phyloP scores from a whole-genome alignment of 2,888 invertebrate species.

The Lepas anatifera region DNA sequence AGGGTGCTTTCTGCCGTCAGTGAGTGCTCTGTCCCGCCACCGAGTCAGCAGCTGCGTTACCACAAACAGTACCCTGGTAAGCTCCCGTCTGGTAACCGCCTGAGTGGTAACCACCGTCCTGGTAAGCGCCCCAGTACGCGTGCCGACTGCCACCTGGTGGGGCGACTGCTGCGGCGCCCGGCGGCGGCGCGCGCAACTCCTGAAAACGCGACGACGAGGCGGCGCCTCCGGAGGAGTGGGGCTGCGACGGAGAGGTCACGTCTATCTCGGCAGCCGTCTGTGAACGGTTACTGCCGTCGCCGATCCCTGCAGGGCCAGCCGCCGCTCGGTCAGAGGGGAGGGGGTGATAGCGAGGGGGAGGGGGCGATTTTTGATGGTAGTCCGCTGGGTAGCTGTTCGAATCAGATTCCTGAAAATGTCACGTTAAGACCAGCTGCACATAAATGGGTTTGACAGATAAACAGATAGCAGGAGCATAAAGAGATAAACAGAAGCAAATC shows the following conservation, averaged over 20 bases:
- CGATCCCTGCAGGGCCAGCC: slow-evolving; percentile 24
- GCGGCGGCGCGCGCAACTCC: slow-evolving; percentile 4
- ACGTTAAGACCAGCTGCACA: no score
- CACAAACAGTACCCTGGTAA: not conserved
- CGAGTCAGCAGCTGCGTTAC: not conserved
- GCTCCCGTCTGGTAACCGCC: not conserved
- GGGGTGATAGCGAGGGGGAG: no score
- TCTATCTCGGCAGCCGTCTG: not conserved
- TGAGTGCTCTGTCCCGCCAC: not conserved
- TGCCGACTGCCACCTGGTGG: not conserved
- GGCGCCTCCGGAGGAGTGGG: slow-evolving; percentile 9
- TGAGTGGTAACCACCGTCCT: no score
- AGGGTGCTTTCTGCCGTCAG: no score
- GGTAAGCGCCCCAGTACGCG: no score
- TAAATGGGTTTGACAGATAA: no score
- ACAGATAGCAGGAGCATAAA: no score
- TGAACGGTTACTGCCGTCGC: slow-evolving; percentile 28
- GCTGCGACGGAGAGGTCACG: slow-evolving; percentile 12
- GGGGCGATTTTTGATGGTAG: no score
- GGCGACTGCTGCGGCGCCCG: not conserved
- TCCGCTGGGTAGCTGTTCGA: no score
- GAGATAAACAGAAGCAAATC: no score
- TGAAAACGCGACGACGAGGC: slow-evolving; percentile 15
- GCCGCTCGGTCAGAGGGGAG: not conserved
- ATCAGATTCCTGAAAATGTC: no score